These are phyloP conservation scores for Pyralis farinalis DNA, from an alignment of 2,888 invertebrate genomes.

Conservation along the genomic window DNA sequence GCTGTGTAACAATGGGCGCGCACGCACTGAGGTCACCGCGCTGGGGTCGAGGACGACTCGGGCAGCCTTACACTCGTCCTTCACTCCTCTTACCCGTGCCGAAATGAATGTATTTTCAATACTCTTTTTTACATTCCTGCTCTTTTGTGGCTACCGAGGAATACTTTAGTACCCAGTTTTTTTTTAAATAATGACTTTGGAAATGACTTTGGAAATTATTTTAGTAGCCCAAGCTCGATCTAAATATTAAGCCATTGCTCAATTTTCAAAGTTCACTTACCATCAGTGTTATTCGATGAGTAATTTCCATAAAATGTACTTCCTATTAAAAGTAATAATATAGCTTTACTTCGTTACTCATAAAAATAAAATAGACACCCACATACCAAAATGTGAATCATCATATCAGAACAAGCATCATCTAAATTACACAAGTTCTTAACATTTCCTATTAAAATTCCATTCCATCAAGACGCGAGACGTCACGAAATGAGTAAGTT, in stretches of 20 bases:
- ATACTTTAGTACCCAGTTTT: too few species aligned
- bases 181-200: too few species aligned
- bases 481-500: background rate
- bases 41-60: conserved; percentile 59
- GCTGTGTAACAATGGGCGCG: conserved; percentile 52
- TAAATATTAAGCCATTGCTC: too few species aligned
- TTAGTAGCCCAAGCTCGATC: too few species aligned
- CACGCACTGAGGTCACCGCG: conserved; percentile 62
- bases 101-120: conserved; percentile 1
- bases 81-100: conserved; percentile 28
- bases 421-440: background rate
- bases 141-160: too few species aligned
- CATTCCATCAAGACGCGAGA: background rate
- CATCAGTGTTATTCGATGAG: too few species aligned
- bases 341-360: too few species aligned
- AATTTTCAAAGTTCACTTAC: too few species aligned
- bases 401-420: background rate
- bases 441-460: background rate
- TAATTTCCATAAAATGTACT: too few species aligned
- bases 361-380: background rate
- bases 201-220: too few species aligned
- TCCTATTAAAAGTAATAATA: too few species aligned
- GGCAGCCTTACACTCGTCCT: conserved; percentile 57
- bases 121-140: conserved; percentile 2
- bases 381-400: background rate